Evolutionary conservation across 2,888 invertebrate genomes (phyloP).

Genomic region (Nephrocerus scutellatus): DNA sequence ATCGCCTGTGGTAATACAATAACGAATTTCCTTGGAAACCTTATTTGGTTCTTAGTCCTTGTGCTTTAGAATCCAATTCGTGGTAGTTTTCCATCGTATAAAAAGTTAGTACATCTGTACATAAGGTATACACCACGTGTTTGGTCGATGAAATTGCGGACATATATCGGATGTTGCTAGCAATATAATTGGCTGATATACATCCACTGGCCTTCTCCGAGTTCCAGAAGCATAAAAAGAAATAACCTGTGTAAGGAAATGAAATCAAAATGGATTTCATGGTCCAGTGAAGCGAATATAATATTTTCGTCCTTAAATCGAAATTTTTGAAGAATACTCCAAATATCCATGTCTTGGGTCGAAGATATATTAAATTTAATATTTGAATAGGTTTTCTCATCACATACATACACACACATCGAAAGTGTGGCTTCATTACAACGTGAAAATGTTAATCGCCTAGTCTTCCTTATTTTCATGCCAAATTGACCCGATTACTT

Average conservation of each 20-base stretch:
- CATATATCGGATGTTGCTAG: constrained; percentile 6
- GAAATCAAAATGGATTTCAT: constrained; percentile 36
- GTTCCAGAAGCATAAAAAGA: constrained; percentile 21
- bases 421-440: too few relatives aligned
- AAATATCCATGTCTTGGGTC: too few relatives aligned
- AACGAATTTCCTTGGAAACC: constrained; percentile 42
- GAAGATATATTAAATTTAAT: too few relatives aligned
- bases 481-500: too few relatives aligned
- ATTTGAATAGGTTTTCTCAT: too few relatives aligned
- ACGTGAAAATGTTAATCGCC: too few relatives aligned
- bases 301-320: constrained; percentile 24
- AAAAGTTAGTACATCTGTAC: too few relatives aligned
- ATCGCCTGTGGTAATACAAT: constrained; percentile 43
- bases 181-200: constrained; percentile 8
- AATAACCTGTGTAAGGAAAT: constrained; percentile 27
- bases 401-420: too few relatives aligned
- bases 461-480: too few relatives aligned
- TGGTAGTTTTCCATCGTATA: too few relatives aligned
- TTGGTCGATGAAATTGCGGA: constrained; percentile 15
- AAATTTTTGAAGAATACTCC: constrained; percentile 18
- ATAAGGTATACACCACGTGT: too few relatives aligned
- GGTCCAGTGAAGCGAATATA: constrained; percentile 34
- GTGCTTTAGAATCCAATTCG: constrained; percentile 20
- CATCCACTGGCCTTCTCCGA: constrained; percentile 8
- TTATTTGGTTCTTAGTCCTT: constrained; percentile 26